A percentile compares a stretch with the other conserved stretches of the same genome.
These are phyloP conservation scores for Amblyteles armatorius DNA, from an alignment of 2,888 invertebrate genomes.

Conservation along the genomic window DNA sequence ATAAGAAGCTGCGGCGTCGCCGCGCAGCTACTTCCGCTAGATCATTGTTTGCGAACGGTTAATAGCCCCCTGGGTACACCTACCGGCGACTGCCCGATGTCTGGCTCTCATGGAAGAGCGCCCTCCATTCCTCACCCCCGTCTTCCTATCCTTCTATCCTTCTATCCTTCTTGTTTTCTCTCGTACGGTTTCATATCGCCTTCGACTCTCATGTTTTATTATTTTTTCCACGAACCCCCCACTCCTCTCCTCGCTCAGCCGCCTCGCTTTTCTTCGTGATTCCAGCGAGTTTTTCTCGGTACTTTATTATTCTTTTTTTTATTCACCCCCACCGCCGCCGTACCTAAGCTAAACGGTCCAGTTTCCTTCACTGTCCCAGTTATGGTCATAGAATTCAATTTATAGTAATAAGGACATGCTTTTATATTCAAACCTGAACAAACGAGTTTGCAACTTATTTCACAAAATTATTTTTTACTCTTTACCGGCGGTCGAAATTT, in stretches of 20 bases:
- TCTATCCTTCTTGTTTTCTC: constrained; percentile 66
- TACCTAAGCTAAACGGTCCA: neutral
- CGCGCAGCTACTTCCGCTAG: constrained; percentile 81
- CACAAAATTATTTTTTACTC: too few species aligned
- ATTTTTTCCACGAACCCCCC: constrained; percentile 44
- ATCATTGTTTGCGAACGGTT: constrained; percentile 84
- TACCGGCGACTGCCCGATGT: constrained; percentile 67
- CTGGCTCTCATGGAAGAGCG: constrained; percentile 63
- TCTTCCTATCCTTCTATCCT: constrained; percentile 66
- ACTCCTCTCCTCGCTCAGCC: constrained; percentile 52
- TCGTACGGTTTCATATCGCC: constrained; percentile 47
- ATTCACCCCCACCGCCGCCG: constrained; percentile 10
- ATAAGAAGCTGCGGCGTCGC: constrained; percentile 75
- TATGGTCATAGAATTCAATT: too few species aligned
- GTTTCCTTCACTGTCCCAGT: too few species aligned
- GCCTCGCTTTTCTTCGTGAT: constrained; percentile 35
- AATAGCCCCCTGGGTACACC: constrained; percentile 83
- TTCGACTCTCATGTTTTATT: neutral
- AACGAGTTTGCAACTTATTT: too few species aligned
- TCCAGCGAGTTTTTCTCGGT: neutral
- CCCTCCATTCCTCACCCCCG: constrained; percentile 41
- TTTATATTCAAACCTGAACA: too few species aligned
- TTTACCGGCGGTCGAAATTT: too few species aligned
- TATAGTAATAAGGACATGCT: too few species aligned
- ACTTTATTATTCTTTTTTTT: constrained; percentile 30